Evolutionary conservation across 2,888 invertebrate species (phyloP), one percentile per base, ranked within the genome.

Genomic region (Synanthedon myopaeformis): DNA sequence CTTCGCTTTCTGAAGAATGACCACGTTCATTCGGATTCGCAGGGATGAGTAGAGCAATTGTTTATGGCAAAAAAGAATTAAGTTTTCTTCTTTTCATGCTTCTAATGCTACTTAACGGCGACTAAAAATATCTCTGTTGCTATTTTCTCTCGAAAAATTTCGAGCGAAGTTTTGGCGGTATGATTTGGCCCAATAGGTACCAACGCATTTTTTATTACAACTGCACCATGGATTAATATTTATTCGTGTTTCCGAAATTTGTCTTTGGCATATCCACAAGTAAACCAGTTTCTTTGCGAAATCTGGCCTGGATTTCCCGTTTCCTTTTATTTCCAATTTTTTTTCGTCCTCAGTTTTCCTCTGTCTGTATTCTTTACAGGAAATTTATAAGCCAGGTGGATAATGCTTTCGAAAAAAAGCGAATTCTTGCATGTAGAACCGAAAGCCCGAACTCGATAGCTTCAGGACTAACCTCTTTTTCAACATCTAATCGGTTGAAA

Each of bases 141-240:
- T 58, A 8, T 11, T n/a, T 23, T 54, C 56, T 54, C 67, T 55
- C 13, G 58, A 63, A 58, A 61, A 63, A 57, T 70, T 68, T 56
- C 67, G 52, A 2, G 62, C 19, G 52, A 54, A 64, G 51, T 63
- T 52, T 41, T 57, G 53, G 14, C 65, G 52, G 53, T 62, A 66
- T 17, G 41, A 23, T 4, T 64, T 52, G 52, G 62, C 3, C 66
- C 67, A 28, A n/a, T n/a, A n/a, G n/a, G n/a, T n/a, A 69, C 53
- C 41, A 69, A 10, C 0, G 53, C 48, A 10, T n/a, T 11, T 35
- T 54, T 49, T 13, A 56, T 53, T 10, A 56, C 41, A 3, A 23
- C 45, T 14, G 50, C 51, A 11, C 54, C 54, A 28, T 56, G 56
- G 17, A 54, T 35, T 17, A 56, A 28, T 14, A 56, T 49, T 49